Base-by-base conservation (phyloP, 1,140 invertebrate genomes). In the Caerostris extrusa region DNA sequence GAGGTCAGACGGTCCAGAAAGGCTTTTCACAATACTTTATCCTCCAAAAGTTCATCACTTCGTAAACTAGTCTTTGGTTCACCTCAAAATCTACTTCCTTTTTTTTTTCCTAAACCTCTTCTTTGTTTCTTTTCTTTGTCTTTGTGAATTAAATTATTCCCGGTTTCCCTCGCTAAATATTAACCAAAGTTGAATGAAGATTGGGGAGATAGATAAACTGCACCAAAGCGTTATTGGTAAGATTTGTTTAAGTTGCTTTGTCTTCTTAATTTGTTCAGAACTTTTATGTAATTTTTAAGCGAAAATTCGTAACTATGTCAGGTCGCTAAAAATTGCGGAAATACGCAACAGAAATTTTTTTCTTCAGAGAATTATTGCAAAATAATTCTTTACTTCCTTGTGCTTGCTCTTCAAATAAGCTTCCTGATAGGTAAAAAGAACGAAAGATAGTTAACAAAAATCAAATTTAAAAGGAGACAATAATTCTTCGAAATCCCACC, bases 301-400 rank as follows among this genome's bases (percentile, higher is more conserved):
- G 64, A 50, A 71, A 71, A 50, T 71, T 71, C 8, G 6, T 71
- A 6, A 50, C 34, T 34, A 12, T 34, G 19, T 34, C 19, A 8
- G 17, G n/a, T 10, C 34, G 3, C 34, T 4, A 7, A 10, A 71
- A 71, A 71, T 34, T 50, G 19, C 19, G 34, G 69, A 71, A 50
- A 19, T 3, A 71, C 7, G 19, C 19, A 34, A 19, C 50, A 19
- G 19, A 50, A 71, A 71, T 50, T 71, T n/a, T n/a, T n/a, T n/a
- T 71, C 19, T 71, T 71, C 7, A 71, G 19, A 71, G 69, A 71
- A 71, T 10, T 34, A 34, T 71, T 71, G 69, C 69, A 71, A 71
- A 71, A 71, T 71, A n/a, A 10, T 3, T 4, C 50, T n/a, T 71
- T 71, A 71, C 69, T 71, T 71, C 69, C 69, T 71, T 7, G 69